Evolutionary conservation across 2,113 vertebrate species (phyloP).

Genomic region (Raphicerus campestris): DNA sequence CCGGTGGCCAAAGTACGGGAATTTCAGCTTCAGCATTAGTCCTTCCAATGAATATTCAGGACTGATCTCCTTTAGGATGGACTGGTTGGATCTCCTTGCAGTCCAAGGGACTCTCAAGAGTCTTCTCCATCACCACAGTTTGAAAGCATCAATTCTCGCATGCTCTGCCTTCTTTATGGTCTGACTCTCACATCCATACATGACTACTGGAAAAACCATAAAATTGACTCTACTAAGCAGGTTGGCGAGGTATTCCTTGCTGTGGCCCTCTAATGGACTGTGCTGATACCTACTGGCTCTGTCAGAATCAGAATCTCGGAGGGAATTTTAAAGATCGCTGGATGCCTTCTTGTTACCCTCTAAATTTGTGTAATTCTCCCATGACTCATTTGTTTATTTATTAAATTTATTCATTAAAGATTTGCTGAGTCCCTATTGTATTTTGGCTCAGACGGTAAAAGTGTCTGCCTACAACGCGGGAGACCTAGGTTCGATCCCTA

Average conservation of each 20-base stretch:
- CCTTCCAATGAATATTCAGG: neutral
- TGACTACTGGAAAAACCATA: neutral
- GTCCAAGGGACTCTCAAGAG: neutral
- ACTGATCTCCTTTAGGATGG: neutral
- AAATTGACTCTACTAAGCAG: fast-evolving
- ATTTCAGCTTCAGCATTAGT: neutral
- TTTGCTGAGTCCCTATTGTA: neutral
- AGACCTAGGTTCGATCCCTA: too few relatives aligned
- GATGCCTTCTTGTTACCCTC: neutral
- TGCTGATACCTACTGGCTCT: neutral
- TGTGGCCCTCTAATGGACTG: neutral
- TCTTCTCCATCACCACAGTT: neutral
- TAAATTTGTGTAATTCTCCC: neutral
- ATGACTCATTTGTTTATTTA: neutral
- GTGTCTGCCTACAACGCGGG: too few relatives aligned
- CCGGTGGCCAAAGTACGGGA: neutral
- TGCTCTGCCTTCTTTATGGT: neutral
- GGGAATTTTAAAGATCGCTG: neutral
- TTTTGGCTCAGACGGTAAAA: neutral
- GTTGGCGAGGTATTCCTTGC: neutral
- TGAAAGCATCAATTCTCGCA: neutral
- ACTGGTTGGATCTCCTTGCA: neutral
- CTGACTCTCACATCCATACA: neutral
- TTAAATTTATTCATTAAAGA: neutral
- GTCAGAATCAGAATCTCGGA: neutral